Conservation (phyloP, 2,113 vertebrate genomes). For the Callorhinus ursinus region DNA sequence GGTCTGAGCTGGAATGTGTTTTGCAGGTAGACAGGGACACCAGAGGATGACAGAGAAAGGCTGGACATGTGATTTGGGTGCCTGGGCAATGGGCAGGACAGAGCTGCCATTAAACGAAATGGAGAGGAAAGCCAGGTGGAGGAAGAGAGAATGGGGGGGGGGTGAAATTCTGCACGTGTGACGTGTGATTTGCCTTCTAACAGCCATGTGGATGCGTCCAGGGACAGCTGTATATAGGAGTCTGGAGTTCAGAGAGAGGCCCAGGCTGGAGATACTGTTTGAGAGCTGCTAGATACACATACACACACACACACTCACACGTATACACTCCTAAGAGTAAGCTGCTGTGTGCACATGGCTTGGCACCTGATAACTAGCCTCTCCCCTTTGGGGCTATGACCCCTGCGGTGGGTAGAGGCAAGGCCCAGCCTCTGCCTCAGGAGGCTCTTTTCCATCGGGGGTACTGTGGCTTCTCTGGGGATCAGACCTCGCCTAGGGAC, state of each 20-base stretch:
- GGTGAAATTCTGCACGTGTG: neutral
- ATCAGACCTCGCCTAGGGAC: neutral
- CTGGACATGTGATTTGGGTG: accelerated
- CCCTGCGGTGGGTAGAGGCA: neutral
- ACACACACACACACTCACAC: neutral
- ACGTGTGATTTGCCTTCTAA: neutral
- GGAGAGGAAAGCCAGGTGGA: accelerated
- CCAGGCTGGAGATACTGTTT: neutral
- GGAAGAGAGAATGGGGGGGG: neutral
- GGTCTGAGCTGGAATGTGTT: accelerated
- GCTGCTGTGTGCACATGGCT: neutral
- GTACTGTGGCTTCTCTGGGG: neutral
- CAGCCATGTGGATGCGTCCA: neutral
- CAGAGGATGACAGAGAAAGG: neutral
- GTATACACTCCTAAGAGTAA: neutral
- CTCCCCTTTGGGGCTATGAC: neutral
- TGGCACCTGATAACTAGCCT: neutral
- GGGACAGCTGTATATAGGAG: neutral
- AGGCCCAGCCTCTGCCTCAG: neutral
- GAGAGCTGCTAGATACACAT: neutral
- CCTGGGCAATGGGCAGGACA: neutral
- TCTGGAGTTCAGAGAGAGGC: neutral
- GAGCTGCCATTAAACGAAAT: neutral
- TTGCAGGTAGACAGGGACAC: neutral
- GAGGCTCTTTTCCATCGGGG: neutral